Conservation (phyloP, 2,888 invertebrate species). For the Diaprepes abbreviatus region DNA sequence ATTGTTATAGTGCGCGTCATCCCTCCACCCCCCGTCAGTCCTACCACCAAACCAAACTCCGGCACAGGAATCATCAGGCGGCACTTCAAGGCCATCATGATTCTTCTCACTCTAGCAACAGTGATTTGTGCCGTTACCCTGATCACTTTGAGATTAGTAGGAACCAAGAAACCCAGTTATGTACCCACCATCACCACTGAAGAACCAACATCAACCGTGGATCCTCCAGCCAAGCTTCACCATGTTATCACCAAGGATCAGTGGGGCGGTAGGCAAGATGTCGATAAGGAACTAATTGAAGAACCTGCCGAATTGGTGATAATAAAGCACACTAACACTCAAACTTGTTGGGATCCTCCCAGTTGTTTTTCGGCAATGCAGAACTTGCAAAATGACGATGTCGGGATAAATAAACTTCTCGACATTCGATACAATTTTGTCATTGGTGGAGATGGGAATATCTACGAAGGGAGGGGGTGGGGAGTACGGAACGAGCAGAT, state of each 20-base stretch:
- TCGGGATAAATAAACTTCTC: slow-evolving; percentile 55
- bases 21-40: neutral
- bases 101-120: neutral
- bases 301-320: slow-evolving; percentile 60
- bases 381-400: slow-evolving; percentile 66
- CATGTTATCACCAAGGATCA: slow-evolving; percentile 54
- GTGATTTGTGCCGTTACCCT: neutral
- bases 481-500: slow-evolving; percentile 57
- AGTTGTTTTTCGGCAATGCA: slow-evolving; percentile 69
- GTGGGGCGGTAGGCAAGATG: slow-evolving; percentile 76
- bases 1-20: slow-evolving; percentile 23
- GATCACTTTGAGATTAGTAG: neutral
- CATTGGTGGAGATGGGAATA: slow-evolving; percentile 83
- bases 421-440: slow-evolving; percentile 70
- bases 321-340: slow-evolving; percentile 70
- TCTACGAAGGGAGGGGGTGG: slow-evolving; percentile 75
- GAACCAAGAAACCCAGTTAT: neutral
- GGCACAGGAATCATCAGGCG: neutral
- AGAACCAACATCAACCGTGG: neutral
- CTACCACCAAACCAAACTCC: neutral
- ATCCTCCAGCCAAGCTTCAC: neutral
- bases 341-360: slow-evolving; percentile 65
- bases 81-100: slow-evolving; percentile 3
- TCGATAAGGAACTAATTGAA: neutral
- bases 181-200: neutral